Evolutionary conservation across 2,888 invertebrate genomes (phyloP), one percentile per base, ranked within the genome.

Genomic region (Mechanitis messenoides): DNA sequence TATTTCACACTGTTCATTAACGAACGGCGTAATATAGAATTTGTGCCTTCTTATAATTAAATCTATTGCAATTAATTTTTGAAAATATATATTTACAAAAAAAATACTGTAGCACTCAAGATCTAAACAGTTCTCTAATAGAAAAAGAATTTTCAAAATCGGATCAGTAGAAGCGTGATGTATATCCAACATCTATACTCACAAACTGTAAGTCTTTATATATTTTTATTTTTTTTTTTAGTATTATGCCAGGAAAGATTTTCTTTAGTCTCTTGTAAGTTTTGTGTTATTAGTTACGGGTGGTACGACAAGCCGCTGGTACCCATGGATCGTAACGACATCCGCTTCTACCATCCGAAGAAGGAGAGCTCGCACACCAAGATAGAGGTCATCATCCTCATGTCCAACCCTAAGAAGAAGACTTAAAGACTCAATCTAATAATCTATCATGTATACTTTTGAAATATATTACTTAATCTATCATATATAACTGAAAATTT

Each of bases 281-380:
- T 5, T 35, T 6, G 35, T 35, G 31, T 50, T 62, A 72, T 3
- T 69, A 90, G 89, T 0, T 90, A 90, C 68, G 89, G 89, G 6
- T 90, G 89, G 89, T 79, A 84, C 71, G 50, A 55, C 57, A 77
- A 71, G 3, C 86, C 86, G 0, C 64, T 89, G 3, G 69, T 83
- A 7, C 68, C 69, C 0, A 76, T 87, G 76, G 73, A 89, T 66
- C 78, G 86, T 2, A 85, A 72, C 70, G 89, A 90, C 69, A 69
- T 66, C 0, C 78, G 89, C 0, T 87, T 90, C 76, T 87, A 87
- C 75, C 69, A 74, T 7, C 88, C 88, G 0, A 74, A 77, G 71
- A 70, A 56, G 11, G 89, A 89, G 60, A 88, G 88, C 69, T 50
- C 66, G 0, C 77, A 83, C 50, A 90, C 89, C 57, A 90, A 90